phyloP scores from a whole-genome alignment of 2,113 vertebrate species.

The Danio rerio region DNA sequence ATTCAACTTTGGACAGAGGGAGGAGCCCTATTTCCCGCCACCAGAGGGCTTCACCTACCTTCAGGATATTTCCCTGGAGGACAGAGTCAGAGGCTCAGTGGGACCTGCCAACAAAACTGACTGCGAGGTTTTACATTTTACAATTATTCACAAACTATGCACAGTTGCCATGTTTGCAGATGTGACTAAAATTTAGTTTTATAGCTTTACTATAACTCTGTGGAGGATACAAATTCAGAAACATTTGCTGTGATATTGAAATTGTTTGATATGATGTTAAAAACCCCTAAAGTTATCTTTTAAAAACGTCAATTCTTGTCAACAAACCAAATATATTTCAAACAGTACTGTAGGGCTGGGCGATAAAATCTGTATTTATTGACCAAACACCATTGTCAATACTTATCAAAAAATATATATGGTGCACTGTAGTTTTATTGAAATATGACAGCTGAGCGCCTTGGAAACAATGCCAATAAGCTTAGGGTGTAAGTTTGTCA shows the following conservation, averaged over 20 bases:
- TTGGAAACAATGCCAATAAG: too few relatives aligned
- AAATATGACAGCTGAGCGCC: too few relatives aligned
- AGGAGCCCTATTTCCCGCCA: constrained; percentile 72
- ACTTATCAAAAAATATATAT: too few relatives aligned
- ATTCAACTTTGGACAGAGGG: constrained; percentile 84
- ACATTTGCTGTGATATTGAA: neutral
- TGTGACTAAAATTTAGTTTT: neutral
- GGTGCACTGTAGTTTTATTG: too few relatives aligned
- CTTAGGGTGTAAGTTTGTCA: too few relatives aligned
- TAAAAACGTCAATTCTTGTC: too few relatives aligned
- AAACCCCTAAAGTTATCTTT: too few relatives aligned
- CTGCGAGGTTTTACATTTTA: constrained; percentile 78
- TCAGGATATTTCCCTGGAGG: constrained; percentile 73
- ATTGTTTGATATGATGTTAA: neutral
- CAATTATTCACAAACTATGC: neutral
- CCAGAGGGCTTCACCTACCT: constrained; percentile 81
- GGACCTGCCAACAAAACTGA: constrained; percentile 83
- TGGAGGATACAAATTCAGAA: neutral
- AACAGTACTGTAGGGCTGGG: too few relatives aligned
- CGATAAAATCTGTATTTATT: too few relatives aligned
- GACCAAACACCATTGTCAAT: too few relatives aligned
- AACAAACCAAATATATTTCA: neutral
- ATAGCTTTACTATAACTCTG: neutral
- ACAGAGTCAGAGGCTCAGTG: constrained; percentile 75
- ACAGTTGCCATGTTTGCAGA: neutral